Evolutionary conservation across 2,888 invertebrate genomes (phyloP), one percentile per base, ranked within the genome.

Genomic region (Hydroisotoma schaefferi): DNA sequence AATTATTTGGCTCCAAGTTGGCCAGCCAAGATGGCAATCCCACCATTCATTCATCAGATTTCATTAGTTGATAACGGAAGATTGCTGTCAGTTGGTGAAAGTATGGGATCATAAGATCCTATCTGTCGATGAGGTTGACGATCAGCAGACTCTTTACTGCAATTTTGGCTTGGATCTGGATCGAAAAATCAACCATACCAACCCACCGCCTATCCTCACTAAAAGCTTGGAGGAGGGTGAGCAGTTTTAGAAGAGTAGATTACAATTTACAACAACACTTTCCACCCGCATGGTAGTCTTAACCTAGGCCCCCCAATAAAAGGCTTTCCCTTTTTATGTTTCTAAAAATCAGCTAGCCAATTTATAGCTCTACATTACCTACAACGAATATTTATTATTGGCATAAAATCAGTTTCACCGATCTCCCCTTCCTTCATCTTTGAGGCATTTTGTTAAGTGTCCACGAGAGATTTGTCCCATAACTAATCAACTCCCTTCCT

Each of bases 391-490:
- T 20, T 40, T 40, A 40, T 40, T 40, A 40, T 40, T 40, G 40
- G 40, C 15, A 40, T 15, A 20, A 20, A 40, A 40, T 40, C 40
- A 18, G 8, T 8, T 15, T 33, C 40, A 5, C 40, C 28, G 53
- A 51, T 48, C 23, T 51, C 44, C 49, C 48, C 48, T 57, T 44
- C 48, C 48, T 57, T 25, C 54, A 53, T 28, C 56, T 29, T 48
- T 43, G 25, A 15, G 48, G 25, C 59, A 55, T 51, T 40, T 51
- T 49, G 47, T 57, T 59, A 65, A 65, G 62, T 62, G 65, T 65
- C 60, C 65, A 57, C 65, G 62, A 53, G 65, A 65, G 65, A 65
- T 62, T 65, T 65, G 65, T 62, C 62, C 62, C 62, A 60, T 65
- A 61, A 61, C 65, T 65, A 65, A 65, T 65, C 65, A 65, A 65